Conservation (phyloP, 2,797 vertebrate species). For the Anas flavirostris region DNA sequence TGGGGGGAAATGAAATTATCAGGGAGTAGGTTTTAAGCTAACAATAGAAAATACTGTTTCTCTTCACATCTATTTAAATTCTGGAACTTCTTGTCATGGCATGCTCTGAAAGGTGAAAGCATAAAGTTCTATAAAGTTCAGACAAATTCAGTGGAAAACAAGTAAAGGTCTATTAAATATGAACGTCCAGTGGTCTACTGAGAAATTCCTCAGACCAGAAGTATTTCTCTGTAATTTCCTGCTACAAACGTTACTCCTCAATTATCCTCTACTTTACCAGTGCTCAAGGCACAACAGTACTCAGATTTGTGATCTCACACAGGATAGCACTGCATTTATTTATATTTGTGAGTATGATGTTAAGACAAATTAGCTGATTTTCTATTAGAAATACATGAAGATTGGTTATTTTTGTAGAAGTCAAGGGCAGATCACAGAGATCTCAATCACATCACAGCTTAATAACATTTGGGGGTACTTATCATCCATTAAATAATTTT, state of each 20-base stretch:
- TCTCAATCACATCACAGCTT: background rate
- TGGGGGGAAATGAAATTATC: slow-evolving; percentile 7
- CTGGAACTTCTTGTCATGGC: slow-evolving; percentile 1
- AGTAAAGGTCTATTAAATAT: background rate
- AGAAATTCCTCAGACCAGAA: background rate
- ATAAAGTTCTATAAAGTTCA: background rate
- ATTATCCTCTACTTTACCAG: background rate
- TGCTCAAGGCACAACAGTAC: background rate
- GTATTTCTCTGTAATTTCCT: background rate
- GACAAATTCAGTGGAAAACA: background rate
- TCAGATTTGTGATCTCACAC: background rate
- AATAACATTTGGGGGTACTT: background rate
- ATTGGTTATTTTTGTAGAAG: background rate
- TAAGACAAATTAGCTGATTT: background rate
- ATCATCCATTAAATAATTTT: background rate
- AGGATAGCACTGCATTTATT: background rate
- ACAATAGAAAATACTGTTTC: slow-evolving; percentile 48
- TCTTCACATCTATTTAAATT: slow-evolving; percentile 41
- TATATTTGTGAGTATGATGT: background rate
- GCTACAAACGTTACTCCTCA: background rate
- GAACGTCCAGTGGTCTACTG: background rate
- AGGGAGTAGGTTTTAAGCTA: slow-evolving; percentile 25
- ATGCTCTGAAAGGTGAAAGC: slow-evolving; percentile 11
- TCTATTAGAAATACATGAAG: background rate
- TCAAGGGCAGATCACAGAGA: background rate